Evolutionary conservation across 2,888 invertebrate genomes (phyloP).

Genomic region (Pseudococcus jackbeardsleyi): DNA sequence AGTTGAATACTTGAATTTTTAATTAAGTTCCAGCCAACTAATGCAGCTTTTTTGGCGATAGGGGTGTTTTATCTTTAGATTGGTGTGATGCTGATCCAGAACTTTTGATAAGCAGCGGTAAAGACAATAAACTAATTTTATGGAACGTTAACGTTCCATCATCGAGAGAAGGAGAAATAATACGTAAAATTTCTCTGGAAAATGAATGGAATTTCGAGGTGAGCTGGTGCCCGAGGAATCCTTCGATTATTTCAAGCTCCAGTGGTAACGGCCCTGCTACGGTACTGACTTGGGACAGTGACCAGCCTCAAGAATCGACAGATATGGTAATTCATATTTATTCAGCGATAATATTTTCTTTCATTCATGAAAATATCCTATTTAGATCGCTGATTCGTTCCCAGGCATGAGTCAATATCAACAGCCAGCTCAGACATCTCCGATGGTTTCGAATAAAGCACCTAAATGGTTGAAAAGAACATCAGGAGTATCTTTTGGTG

Average conservation of each 20-base stretch:
- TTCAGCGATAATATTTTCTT: neutral
- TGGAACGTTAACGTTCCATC: conserved; percentile 88
- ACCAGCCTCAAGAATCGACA: neutral
- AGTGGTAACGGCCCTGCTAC: conserved; percentile 90
- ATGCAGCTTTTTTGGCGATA: conserved; percentile 66
- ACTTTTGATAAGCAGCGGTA: conserved; percentile 89
- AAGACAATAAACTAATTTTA: conserved; percentile 91
- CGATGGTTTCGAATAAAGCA: conserved; percentile 77
- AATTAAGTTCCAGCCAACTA: too few relatives aligned
- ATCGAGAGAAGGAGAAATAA: conserved; percentile 80
- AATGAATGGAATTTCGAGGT: conserved; percentile 95
- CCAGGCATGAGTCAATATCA: conserved; percentile 86
- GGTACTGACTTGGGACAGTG: conserved; percentile 82
- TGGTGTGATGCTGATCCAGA: conserved; percentile 92
- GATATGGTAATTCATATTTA: conserved; percentile 36
- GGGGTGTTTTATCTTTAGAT: conserved; percentile 88
- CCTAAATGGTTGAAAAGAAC: conserved; percentile 88
- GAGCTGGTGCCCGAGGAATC: conserved; percentile 90
- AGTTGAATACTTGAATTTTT: neutral
- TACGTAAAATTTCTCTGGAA: conserved; percentile 86
- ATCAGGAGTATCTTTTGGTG: conserved; percentile 85
- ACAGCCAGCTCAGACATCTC: conserved; percentile 70
- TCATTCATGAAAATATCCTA: neutral
- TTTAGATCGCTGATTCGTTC: conserved; percentile 42
- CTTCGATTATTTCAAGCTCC: conserved; percentile 85